phyloP scores from a whole-genome alignment of 2,113 vertebrate genomes.

The Grammomys dolichurus region DNA sequence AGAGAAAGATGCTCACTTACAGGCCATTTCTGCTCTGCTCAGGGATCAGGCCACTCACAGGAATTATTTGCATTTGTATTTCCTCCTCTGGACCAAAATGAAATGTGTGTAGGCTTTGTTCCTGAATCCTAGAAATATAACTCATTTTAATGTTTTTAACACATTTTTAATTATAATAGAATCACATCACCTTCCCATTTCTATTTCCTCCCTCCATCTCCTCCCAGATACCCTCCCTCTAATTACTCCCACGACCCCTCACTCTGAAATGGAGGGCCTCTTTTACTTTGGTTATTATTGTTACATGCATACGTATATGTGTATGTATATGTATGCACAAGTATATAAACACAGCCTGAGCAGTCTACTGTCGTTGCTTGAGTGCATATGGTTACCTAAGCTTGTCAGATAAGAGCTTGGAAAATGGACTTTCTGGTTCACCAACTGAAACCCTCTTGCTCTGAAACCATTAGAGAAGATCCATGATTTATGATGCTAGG shows the following conservation, averaged over 20 bases:
- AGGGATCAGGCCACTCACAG: background rate
- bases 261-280: background rate
- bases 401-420: background rate
- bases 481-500: background rate
- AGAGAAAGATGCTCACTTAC: background rate
- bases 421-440: background rate
- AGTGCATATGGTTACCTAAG: background rate
- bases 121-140: background rate
- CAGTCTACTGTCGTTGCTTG: background rate
- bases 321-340: background rate
- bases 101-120: background rate
- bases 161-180: background rate
- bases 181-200: background rate
- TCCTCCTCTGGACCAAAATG: background rate
- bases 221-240: background rate
- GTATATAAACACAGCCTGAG: background rate
- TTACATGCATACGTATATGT: background rate
- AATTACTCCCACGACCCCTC: background rate
- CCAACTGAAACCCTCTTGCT: background rate
- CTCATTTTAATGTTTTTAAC: background rate
- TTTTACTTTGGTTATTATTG: background rate
- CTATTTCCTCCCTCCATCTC: background rate
- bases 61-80: constrained; percentile 8
- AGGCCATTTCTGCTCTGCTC: background rate
- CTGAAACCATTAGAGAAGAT: background rate